Conservation (phyloP, 2,888 invertebrate genomes). For the Xiphydria camelus region DNA sequence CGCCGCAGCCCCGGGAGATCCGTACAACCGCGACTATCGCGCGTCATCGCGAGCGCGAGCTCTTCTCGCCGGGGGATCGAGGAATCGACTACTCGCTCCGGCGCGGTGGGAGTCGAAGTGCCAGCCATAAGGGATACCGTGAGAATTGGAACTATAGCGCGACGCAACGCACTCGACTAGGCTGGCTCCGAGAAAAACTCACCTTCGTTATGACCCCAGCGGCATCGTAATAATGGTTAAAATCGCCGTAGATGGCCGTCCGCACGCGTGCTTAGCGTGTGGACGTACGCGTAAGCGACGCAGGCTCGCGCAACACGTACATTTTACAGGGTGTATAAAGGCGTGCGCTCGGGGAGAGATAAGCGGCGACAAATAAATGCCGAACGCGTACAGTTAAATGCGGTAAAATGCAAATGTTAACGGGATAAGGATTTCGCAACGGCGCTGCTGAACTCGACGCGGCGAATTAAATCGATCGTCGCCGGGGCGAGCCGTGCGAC, state of each 20-base stretch:
- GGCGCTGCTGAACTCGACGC: no score
- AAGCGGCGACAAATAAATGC: constrained; percentile 30
- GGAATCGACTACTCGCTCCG: neutral
- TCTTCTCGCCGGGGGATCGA: constrained; percentile 2
- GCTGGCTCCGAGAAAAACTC: constrained; percentile 46
- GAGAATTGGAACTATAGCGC: constrained; percentile 50
- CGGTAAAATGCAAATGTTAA: constrained; percentile 26
- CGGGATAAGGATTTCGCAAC: neutral
- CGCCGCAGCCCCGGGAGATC: no score
- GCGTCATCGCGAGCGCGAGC: no score
- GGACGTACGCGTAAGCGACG: constrained; percentile 16
- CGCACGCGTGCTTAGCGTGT: constrained; percentile 13
- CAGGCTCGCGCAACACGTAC: constrained; percentile 16
- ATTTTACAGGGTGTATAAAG: no score
- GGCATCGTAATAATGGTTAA: constrained; percentile 53
- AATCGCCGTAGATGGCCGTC: constrained; percentile 52
- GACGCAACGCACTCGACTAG: constrained; percentile 10
- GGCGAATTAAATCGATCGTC: no score
- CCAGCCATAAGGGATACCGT: constrained; percentile 50
- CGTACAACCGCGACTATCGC: no score
- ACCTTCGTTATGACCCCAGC: constrained; percentile 54
- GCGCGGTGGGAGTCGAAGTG: constrained; percentile 35
- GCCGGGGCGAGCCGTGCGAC: no score
- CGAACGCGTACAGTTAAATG: constrained; percentile 16
- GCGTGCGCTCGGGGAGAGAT: no score